phyloP scores from a whole-genome alignment of 1,140 invertebrate genomes.

The Asobara japonica region DNA sequence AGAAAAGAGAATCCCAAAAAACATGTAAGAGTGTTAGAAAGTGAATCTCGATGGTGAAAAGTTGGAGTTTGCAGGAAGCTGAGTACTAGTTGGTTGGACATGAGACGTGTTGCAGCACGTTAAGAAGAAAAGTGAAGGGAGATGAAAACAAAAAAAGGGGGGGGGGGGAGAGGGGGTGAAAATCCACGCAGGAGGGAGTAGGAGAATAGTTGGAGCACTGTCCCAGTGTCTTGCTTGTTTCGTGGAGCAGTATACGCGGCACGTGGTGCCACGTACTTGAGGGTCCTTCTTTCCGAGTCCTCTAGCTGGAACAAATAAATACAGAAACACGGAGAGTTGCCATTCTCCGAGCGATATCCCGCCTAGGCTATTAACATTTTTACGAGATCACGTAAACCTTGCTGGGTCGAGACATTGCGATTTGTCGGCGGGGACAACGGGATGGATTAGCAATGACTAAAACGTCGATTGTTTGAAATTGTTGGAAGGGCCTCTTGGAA shows the following conservation, averaged over 20 bases:
- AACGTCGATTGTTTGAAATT: slow-evolving; percentile 15
- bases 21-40: slow-evolving; percentile 4
- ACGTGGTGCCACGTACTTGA: slow-evolving; percentile 50
- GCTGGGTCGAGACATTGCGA: slow-evolving; percentile 39
- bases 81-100: slow-evolving; percentile 12
- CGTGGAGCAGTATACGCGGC: slow-evolving; percentile 36
- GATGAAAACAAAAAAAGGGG: slow-evolving; percentile 25
- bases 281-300: slow-evolving; percentile 32
- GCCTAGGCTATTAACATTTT: slow-evolving; percentile 57
- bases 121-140: not conserved
- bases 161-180: slow-evolving; percentile 35
- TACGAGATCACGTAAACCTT: slow-evolving; percentile 59
- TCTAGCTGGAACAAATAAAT: slow-evolving; percentile 30
- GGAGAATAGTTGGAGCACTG: not conserved
- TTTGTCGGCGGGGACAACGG: slow-evolving; percentile 46
- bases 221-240: slow-evolving; percentile 5
- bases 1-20: not conserved
- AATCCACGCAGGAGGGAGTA: slow-evolving; percentile 39
- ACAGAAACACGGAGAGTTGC: slow-evolving; percentile 9
- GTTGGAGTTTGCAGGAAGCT: slow-evolving; percentile 1
- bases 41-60: slow-evolving; percentile 10
- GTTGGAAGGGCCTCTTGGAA: slow-evolving; percentile 28
- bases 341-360: slow-evolving; percentile 18
- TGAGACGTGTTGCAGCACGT: slow-evolving; percentile 23
- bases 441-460: slow-evolving; percentile 45